phyloP scores from a whole-genome alignment of 2,113 vertebrate genomes.

The Oplegnathus fasciatus region DNA sequence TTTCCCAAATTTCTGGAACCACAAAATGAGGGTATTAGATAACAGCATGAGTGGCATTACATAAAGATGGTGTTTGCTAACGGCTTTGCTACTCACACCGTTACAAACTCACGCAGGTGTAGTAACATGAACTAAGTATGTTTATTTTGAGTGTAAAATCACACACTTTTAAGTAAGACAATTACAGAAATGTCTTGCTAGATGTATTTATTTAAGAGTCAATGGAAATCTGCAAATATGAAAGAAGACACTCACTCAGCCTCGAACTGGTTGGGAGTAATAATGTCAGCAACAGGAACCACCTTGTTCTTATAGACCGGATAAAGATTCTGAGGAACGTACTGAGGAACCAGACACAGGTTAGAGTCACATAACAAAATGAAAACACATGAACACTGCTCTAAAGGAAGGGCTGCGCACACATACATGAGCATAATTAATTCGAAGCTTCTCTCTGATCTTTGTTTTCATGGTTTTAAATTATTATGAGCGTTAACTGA shows the following conservation, averaged over 20 bases:
- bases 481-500: not conserved
- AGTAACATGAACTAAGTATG: not conserved
- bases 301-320: slow-evolving; percentile 96
- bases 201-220: not conserved
- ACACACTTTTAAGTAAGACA: not conserved
- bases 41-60: slow-evolving; percentile 55
- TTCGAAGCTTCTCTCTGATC: slow-evolving; percentile 6
- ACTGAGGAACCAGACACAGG: slow-evolving; percentile 81
- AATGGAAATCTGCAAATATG: not conserved
- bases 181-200: not conserved
- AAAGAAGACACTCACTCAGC: slow-evolving; percentile 90
- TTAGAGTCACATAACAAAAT: not conserved
- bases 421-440: not conserved
- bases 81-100: not conserved
- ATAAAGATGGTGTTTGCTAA: slow-evolving; percentile 20
- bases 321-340: slow-evolving; percentile 95
- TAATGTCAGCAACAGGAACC: slow-evolving; percentile 96
- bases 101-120: not conserved
- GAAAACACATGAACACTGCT: not conserved
- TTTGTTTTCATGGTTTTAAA: slow-evolving; percentile 36
- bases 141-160: not conserved
- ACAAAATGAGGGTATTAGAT: slow-evolving; percentile 21
- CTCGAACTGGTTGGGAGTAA: slow-evolving; percentile 99
- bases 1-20: not conserved
- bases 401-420: not conserved